These are phyloP conservation scores for Papilio gigon DNA, from an alignment of 2,888 invertebrate species.

Conservation along the genomic window DNA sequence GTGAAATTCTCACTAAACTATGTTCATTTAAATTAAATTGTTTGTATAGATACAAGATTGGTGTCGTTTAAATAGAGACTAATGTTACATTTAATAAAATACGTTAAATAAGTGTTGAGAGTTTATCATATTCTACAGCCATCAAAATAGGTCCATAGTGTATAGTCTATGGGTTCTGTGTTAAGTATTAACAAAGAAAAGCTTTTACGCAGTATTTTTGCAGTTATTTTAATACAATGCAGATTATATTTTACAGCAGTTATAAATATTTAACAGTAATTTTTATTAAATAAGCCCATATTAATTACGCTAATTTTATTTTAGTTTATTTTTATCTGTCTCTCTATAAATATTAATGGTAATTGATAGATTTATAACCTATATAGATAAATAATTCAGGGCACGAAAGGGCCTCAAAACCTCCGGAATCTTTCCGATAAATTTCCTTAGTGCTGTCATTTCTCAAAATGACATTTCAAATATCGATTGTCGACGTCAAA, in stretches of 20 bases:
- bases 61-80: background rate
- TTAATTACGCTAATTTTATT: background rate
- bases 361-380: no score
- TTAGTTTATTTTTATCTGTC: background rate
- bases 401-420: no score
- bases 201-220: conserved; percentile 9
- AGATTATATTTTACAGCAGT: background rate
- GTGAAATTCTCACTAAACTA: no score
- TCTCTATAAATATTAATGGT: background rate
- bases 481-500: no score
- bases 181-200: background rate
- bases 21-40: no score
- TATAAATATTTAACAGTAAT: background rate
- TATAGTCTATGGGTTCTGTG: background rate
- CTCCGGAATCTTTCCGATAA: no score
- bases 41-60: background rate
- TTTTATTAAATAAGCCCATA: background rate
- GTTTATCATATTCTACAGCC: conserved; percentile 8
- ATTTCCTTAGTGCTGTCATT: no score
- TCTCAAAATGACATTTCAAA: no score
- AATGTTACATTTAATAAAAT: background rate
- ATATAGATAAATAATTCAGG: no score
- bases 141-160: background rate
- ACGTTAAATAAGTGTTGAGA: background rate
- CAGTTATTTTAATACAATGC: background rate